These are phyloP conservation scores for Drosophila melanosoma DNA, from an alignment of 2,888 invertebrate genomes.

Conservation along the genomic window DNA sequence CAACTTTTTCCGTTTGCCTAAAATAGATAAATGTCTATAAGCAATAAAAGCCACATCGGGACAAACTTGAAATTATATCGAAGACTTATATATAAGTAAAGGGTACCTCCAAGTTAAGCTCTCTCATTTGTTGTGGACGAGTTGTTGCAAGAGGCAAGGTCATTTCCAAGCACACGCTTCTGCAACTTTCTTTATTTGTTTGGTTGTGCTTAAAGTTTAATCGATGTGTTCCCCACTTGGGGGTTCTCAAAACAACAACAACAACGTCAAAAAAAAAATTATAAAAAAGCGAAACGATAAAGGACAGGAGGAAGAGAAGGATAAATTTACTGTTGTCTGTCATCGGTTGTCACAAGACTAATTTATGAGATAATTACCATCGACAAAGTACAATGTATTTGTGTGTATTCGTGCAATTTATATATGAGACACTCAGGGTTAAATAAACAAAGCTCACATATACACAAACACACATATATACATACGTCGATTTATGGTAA, in stretches of 20 bases:
- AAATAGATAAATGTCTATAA: background rate
- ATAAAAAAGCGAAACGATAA: constrained; percentile 1
- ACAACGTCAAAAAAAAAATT: constrained; percentile 14
- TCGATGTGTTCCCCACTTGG: constrained; percentile 35
- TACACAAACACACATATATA: constrained; percentile 6
- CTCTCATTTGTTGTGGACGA: background rate
- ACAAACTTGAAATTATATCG: background rate
- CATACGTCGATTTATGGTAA: constrained; percentile 65
- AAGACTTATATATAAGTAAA: background rate
- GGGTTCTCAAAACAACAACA: constrained; percentile 16
- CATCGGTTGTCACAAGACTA: constrained; percentile 82
- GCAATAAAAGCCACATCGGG: background rate
- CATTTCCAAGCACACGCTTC: constrained; percentile 18
- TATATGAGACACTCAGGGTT: constrained; percentile 52
- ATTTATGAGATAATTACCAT: constrained; percentile 80
- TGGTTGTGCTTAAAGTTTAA: constrained; percentile 51
- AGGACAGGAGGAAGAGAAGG: background rate
- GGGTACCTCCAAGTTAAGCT: background rate
- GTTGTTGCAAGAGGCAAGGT: constrained; percentile 32
- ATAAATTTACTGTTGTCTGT: constrained; percentile 46
- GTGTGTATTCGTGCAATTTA: constrained; percentile 44
- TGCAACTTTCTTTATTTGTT: constrained; percentile 25
- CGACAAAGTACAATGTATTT: constrained; percentile 18
- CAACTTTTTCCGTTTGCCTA: no score
- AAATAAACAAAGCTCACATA: constrained; percentile 25